phyloP scores from a whole-genome alignment of 2,113 vertebrate species.

The Strix aluco region DNA sequence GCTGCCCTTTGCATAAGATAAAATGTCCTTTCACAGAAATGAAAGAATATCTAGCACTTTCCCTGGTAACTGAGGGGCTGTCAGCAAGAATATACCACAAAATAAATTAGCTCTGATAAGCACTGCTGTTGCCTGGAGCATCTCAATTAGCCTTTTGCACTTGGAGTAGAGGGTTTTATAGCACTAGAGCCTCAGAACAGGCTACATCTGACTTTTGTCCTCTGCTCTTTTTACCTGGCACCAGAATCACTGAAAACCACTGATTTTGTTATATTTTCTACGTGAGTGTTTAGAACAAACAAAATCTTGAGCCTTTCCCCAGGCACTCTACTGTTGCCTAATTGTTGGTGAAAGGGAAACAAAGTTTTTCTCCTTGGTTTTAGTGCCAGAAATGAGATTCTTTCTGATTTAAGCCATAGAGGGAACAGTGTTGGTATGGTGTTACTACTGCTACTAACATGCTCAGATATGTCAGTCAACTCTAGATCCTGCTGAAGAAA shows the following conservation, averaged over 20 bases:
- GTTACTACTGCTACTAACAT: not conserved
- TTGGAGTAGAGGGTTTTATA: slow-evolving; percentile 4
- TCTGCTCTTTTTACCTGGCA: slow-evolving; percentile 3
- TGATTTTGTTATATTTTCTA: not conserved
- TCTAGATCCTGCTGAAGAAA: not conserved
- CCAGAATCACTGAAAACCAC: not conserved
- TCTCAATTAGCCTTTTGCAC: slow-evolving; percentile 56
- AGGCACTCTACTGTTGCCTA: not conserved
- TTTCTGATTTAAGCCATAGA: not conserved
- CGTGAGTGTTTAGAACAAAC: not conserved
- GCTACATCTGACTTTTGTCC: not conserved
- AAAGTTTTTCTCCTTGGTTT: not conserved
- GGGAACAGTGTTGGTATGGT: not conserved
- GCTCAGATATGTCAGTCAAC: not conserved
- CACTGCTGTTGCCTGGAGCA: slow-evolving; percentile 52
- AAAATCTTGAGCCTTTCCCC: not conserved
- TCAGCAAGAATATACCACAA: not conserved
- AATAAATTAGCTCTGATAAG: slow-evolving; percentile 58
- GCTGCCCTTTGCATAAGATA: not conserved
- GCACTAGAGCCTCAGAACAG: not conserved
- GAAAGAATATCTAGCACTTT: slow-evolving; percentile 7
- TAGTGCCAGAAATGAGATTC: not conserved
- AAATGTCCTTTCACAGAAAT: slow-evolving; percentile 6
- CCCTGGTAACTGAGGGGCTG: slow-evolving; percentile 1
- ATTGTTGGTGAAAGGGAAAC: not conserved